These are phyloP conservation scores for Butastur rufipennis DNA, from an alignment of 2,113 vertebrate species.

Conservation along the genomic window DNA sequence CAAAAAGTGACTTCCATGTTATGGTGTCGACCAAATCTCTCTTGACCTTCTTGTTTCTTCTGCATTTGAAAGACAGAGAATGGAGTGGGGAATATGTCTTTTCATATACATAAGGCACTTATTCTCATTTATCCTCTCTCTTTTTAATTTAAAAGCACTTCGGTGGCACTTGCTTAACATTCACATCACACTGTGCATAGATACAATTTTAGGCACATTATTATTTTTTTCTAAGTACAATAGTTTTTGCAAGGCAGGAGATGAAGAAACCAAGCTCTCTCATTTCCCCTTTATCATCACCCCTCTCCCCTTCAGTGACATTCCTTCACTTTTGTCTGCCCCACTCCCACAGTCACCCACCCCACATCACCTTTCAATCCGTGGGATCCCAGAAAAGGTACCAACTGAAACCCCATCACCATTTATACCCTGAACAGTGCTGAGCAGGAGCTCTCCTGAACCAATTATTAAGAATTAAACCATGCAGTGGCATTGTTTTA, in stretches of 20 bases:
- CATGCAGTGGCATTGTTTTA: not conserved
- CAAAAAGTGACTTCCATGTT: conserved; percentile 1
- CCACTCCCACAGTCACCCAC: not conserved
- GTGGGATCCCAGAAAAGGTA: not conserved
- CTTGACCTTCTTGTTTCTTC: conserved; percentile 31
- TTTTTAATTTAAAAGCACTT: not conserved
- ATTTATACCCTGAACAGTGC: not conserved
- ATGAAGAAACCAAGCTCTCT: not conserved
- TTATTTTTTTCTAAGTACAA: not conserved
- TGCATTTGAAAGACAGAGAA: conserved; percentile 20
- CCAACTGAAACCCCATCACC: not conserved
- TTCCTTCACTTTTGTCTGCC: not conserved
- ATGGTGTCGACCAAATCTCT: not conserved
- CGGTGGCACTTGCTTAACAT: not conserved
- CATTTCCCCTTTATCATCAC: not conserved
- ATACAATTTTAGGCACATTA: not conserved
- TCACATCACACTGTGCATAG: not conserved
- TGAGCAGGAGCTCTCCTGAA: not conserved
- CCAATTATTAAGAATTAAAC: not conserved
- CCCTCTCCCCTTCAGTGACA: not conserved
- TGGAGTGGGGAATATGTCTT: not conserved
- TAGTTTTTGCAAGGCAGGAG: not conserved
- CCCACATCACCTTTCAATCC: not conserved
- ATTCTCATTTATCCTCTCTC: not conserved
- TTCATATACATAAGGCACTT: not conserved